These are phyloP conservation scores for Geophilus truncorum DNA, from an alignment of 2,888 invertebrate genomes.

Conservation along the genomic window DNA sequence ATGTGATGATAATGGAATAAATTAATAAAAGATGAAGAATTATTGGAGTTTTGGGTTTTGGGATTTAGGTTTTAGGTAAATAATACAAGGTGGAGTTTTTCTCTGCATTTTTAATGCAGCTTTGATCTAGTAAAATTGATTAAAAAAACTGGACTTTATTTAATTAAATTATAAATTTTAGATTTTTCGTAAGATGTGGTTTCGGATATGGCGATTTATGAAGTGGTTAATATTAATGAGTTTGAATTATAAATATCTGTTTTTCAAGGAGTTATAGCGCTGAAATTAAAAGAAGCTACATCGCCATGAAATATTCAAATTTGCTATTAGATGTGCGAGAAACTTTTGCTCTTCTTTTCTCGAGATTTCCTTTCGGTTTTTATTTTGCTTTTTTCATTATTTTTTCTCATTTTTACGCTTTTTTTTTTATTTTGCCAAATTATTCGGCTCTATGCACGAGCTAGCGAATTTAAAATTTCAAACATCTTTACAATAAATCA, in stretches of 20 bases:
- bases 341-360: no score
- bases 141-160: background rate
- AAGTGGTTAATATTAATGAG: no score
- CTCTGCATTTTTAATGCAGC: background rate
- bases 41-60: background rate
- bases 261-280: no score
- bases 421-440: background rate
- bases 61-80: no score
- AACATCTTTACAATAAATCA: conserved; percentile 22
- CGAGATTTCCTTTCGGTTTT: no score
- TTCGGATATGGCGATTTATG: no score
- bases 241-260: no score
- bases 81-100: background rate
- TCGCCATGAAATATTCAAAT: no score
- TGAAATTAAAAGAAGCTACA: no score
- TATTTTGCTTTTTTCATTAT: background rate
- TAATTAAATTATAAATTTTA: background rate
- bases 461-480: conserved; percentile 16
- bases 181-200: no score
- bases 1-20: background rate
- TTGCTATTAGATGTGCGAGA: no score
- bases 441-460: background rate
- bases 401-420: background rate
- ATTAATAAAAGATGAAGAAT: background rate
- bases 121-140: background rate